phyloP scores from a whole-genome alignment of 1,140 invertebrate species.

The Drosophila chauvacae region DNA sequence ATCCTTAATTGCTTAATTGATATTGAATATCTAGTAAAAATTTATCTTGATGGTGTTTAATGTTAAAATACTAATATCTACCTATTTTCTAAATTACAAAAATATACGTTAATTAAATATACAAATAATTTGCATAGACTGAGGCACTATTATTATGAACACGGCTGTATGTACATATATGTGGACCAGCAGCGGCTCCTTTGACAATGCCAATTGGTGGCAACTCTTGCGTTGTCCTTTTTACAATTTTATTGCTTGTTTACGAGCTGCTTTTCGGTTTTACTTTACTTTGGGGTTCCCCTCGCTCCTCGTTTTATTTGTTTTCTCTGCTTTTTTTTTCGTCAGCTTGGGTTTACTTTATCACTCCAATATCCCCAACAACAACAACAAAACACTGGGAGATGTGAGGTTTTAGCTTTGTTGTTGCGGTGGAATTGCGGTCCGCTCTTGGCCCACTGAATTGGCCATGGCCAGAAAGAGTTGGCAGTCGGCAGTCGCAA shows the following conservation, averaged over 20 bases:
- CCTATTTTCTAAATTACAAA: too few species aligned
- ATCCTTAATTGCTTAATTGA: too few species aligned
- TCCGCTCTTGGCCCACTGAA: slow-evolving; percentile 46
- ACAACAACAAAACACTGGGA: slow-evolving; percentile 21
- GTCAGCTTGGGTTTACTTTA: slow-evolving; percentile 40
- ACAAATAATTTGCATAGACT: too few species aligned
- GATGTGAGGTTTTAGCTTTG: slow-evolving; percentile 34
- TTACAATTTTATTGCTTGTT: slow-evolving; percentile 82
- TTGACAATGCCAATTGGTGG: slow-evolving; percentile 79
- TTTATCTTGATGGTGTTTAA: too few species aligned
- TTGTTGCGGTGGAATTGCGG: slow-evolving; percentile 68
- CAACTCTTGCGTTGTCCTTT: slow-evolving; percentile 71
- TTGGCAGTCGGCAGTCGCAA: slow-evolving; percentile 3
- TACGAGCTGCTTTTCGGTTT: slow-evolving; percentile 77
- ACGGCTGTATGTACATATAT: not conserved
- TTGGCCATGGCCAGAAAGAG: slow-evolving; percentile 14
- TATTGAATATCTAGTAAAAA: too few species aligned
- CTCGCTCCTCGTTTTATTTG: slow-evolving; percentile 2
- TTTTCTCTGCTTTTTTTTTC: not conserved
- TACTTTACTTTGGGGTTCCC: slow-evolving; percentile 30
- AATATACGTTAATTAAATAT: too few species aligned
- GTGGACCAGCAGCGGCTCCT: slow-evolving; percentile 19
- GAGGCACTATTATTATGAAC: not conserved
- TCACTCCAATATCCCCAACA: slow-evolving; percentile 57
- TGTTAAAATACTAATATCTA: too few species aligned